Percentiles rank a stretch among this genome's conserved stretches.
phyloP scores from a whole-genome alignment of 92 coral and sea anemone species.

The Plumapathes pennacea region DNA sequence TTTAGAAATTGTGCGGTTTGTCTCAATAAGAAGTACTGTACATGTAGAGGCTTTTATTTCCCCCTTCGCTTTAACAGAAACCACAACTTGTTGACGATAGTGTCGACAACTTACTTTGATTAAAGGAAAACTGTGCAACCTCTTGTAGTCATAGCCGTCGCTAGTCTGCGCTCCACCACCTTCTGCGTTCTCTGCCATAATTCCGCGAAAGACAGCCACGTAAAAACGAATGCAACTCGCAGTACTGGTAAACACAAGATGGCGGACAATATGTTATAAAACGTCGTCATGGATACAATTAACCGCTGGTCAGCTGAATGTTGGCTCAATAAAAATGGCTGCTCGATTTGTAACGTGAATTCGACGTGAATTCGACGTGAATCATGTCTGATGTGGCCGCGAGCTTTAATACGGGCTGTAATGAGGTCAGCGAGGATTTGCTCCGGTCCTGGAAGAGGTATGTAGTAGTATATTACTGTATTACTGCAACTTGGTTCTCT shows the following conservation, averaged over 20 bases:
- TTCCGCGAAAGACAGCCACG: too few relatives aligned
- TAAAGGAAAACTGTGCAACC: constrained; percentile 94
- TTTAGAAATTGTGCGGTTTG: background rate
- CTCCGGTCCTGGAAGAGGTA: too few relatives aligned
- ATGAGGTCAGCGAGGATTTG: too few relatives aligned
- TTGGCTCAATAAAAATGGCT: too few relatives aligned
- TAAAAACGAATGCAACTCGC: too few relatives aligned
- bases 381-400: too few relatives aligned
- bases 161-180: constrained; percentile 67
- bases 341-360: too few relatives aligned
- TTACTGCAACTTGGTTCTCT: too few relatives aligned
- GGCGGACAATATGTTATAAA: constrained; percentile 57
- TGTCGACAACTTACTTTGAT: constrained; percentile 72
- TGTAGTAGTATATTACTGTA: too few relatives aligned
- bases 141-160: constrained; percentile 93
- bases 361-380: too few relatives aligned
- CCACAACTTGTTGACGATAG: background rate
- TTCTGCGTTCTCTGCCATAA: constrained; percentile 89
- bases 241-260: too few relatives aligned
- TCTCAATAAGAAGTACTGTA: background rate
- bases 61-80: background rate
- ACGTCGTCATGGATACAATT: constrained; percentile 40
- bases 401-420: too few relatives aligned
- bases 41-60: background rate
- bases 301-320: constrained; percentile 41